Evolutionary conservation across 2,113 vertebrate species (phyloP).

Genomic region (Epinephelus cyanopodus): DNA sequence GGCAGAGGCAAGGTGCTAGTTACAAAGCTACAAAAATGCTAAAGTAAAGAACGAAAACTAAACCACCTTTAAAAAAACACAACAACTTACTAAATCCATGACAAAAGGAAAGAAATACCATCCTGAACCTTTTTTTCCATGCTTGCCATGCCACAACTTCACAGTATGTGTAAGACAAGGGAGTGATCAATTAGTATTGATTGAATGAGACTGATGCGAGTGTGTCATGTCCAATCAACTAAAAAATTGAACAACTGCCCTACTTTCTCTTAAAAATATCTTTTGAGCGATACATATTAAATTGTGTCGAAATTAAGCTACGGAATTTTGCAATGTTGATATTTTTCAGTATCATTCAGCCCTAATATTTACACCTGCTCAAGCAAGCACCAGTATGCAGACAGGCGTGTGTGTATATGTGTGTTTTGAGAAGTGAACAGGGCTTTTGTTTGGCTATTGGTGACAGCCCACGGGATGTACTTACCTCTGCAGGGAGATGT

Average conservation of each 20-base stretch:
- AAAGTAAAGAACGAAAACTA: background rate
- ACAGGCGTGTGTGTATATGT: background rate
- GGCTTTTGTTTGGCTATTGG: slow-evolving; percentile 57
- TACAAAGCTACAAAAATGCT: background rate
- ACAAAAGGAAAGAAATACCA: background rate
- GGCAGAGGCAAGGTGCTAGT: background rate
- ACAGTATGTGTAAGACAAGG: background rate
- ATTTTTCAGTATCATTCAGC: slow-evolving; percentile 5
- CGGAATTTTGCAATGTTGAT: too few species aligned
- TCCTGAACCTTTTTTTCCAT: background rate
- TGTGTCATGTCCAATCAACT: background rate
- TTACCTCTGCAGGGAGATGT: slow-evolving; percentile 39
- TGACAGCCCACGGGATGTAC: slow-evolving; percentile 40
- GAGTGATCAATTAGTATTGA: background rate
- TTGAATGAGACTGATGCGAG: background rate
- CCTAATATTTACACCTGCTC: slow-evolving; percentile 5
- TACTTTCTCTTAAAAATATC: slow-evolving; percentile 1
- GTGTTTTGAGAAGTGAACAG: background rate
- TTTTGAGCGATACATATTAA: too few species aligned
- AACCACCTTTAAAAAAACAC: background rate
- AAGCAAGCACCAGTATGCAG: background rate
- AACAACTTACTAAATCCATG: too few species aligned
- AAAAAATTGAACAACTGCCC: background rate
- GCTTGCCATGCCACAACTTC: background rate
- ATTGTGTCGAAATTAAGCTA: background rate